Evolutionary conservation across 2,797 vertebrate genomes (phyloP).

Genomic region (Masticophis lateralis): DNA sequence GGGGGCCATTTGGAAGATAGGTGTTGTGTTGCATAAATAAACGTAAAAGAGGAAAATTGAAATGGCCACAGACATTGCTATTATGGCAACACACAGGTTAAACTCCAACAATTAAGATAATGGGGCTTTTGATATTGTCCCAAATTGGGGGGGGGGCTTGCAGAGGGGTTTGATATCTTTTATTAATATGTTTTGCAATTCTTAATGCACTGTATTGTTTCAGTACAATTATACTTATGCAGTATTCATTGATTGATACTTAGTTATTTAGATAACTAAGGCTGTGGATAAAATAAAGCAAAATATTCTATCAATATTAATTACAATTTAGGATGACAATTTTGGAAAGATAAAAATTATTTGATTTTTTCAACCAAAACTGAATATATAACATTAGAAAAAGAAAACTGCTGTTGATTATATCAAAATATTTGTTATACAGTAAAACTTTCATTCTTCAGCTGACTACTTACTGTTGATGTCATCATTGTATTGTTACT

Average conservation of each 20-base stretch:
- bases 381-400: neutral
- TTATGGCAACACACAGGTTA: neutral
- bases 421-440: neutral
- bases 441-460: neutral
- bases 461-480: neutral
- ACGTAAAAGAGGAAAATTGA: neutral
- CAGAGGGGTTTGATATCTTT: neutral
- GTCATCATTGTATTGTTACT: neutral
- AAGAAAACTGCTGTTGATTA: neutral
- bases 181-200: neutral
- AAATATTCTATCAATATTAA: neutral
- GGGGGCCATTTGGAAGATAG: neutral
- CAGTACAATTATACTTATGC: neutral
- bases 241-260: neutral
- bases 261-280: neutral
- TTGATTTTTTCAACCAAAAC: neutral
- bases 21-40: neutral
- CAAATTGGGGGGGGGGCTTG: neutral
- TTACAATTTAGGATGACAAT: neutral
- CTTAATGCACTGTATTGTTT: neutral
- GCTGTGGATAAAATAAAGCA: neutral
- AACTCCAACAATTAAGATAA: neutral
- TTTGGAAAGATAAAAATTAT: neutral
- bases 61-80: neutral
- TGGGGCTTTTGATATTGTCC: neutral